phyloP scores from a whole-genome alignment of 1,140 invertebrate genomes.

The Polyergus mexicanus region DNA sequence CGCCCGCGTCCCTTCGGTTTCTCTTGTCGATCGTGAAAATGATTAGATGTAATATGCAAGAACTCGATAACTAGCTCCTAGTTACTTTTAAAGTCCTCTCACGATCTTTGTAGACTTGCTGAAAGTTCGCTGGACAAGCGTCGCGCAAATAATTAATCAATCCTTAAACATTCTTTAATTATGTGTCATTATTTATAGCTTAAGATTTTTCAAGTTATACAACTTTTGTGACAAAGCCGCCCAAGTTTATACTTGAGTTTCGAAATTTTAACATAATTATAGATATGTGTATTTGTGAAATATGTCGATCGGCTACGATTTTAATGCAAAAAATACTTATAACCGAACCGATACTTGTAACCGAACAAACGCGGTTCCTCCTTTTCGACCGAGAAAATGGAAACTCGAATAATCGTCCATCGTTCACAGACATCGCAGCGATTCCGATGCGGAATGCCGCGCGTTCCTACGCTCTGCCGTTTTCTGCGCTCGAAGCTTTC shows the following conservation, averaged over 20 bases:
- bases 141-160: slow-evolving; percentile 50
- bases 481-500: slow-evolving; percentile 9
- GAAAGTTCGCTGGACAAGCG: slow-evolving; percentile 37
- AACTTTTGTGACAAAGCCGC: background rate
- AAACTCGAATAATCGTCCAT: slow-evolving; percentile 71
- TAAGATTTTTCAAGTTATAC: background rate
- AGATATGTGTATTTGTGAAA: background rate
- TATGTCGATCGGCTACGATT: background rate
- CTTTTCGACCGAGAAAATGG: slow-evolving; percentile 47
- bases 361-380: background rate
- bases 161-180: slow-evolving; percentile 18
- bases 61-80: slow-evolving; percentile 61
- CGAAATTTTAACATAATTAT: background rate
- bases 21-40: slow-evolving; percentile 55
- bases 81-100: slow-evolving; percentile 51
- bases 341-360: background rate
- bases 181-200: background rate
- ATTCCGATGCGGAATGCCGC: slow-evolving; percentile 62
- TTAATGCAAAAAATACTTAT: background rate
- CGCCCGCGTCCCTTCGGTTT: slow-evolving; percentile 34
- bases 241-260: background rate
- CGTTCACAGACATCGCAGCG: slow-evolving; percentile 59
- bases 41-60: slow-evolving; percentile 58
- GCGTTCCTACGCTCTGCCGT: slow-evolving; percentile 37
- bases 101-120: slow-evolving; percentile 48